phyloP scores from a whole-genome alignment of 2,113 vertebrate genomes.

The Galeopterus variegatus region DNA sequence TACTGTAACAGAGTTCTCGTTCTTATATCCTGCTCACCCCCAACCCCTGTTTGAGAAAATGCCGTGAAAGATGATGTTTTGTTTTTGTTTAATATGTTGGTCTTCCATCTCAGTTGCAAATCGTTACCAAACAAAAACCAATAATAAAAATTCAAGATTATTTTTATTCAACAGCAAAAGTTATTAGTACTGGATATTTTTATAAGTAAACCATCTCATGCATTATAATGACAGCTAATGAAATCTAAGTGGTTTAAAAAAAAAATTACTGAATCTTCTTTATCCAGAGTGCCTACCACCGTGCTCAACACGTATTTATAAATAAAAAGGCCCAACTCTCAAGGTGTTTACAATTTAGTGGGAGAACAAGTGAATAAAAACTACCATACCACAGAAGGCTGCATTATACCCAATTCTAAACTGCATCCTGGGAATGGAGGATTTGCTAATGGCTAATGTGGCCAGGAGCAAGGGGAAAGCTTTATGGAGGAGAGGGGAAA shows the following conservation, averaged over 20 bases:
- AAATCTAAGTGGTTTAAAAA: background rate
- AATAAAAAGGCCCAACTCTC: background rate
- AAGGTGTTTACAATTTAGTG: background rate
- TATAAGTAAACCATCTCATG: background rate
- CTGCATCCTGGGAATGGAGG: background rate
- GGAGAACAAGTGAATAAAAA: background rate
- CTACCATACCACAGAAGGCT: background rate
- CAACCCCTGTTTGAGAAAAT: background rate
- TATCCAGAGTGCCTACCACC: background rate
- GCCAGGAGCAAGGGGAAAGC: background rate
- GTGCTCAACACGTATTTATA: background rate
- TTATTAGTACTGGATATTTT: background rate
- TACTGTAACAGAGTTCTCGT: background rate
- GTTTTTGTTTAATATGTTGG: background rate
- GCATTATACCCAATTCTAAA: background rate
- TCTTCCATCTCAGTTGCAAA: background rate
- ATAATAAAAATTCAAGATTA: slow-evolving; percentile 12
- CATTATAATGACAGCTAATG: background rate
- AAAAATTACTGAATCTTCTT: background rate
- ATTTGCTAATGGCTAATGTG: background rate
- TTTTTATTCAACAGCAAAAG: slow-evolving; percentile 32
- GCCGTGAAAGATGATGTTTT: background rate
- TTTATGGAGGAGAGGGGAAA: background rate
- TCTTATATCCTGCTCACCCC: background rate
- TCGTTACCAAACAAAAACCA: background rate